Evolutionary conservation across 2,113 vertebrate species (phyloP).

Genomic region (Diadophis punctatus): DNA sequence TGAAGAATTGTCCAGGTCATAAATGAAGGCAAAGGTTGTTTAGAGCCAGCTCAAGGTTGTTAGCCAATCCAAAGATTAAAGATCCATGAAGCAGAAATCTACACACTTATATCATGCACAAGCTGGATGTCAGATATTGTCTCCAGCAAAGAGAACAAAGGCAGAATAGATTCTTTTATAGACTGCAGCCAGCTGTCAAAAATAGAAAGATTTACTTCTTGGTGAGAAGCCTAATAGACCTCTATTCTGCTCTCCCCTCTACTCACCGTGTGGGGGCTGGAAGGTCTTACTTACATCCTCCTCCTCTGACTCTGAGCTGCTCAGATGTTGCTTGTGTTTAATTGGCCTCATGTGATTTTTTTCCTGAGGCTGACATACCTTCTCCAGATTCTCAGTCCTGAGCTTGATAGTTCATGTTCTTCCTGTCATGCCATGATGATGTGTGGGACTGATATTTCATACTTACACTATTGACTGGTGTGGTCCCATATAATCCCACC

Average conservation of each 20-base stretch:
- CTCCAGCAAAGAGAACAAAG: not conserved
- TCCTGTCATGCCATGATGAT: not conserved
- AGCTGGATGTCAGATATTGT: not conserved
- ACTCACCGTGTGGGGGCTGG: not conserved
- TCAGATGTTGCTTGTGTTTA: not conserved
- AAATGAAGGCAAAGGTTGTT: not conserved
- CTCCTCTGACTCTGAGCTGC: not conserved
- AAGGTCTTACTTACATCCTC: not conserved
- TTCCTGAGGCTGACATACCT: not conserved
- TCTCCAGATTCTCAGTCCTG: not conserved
- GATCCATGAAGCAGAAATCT: not conserved
- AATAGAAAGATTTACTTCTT: not conserved
- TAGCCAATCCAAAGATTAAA: not conserved
- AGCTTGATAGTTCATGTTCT: not conserved
- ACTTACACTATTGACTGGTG: not conserved
- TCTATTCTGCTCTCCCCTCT: not conserved
- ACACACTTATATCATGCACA: not conserved
- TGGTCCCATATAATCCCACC: not conserved
- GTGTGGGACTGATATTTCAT: not conserved
- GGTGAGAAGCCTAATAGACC: not conserved
- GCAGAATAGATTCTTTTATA: not conserved
- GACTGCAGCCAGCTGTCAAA: not conserved
- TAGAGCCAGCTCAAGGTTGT: not conserved
- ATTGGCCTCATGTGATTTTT: not conserved
- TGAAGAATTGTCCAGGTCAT: not conserved